A percentile compares a stretch with the other conserved stretches of the same genome.
Conservation (phyloP, 2,113 vertebrate genomes). For the Oncorhynchus mykiss region DNA sequence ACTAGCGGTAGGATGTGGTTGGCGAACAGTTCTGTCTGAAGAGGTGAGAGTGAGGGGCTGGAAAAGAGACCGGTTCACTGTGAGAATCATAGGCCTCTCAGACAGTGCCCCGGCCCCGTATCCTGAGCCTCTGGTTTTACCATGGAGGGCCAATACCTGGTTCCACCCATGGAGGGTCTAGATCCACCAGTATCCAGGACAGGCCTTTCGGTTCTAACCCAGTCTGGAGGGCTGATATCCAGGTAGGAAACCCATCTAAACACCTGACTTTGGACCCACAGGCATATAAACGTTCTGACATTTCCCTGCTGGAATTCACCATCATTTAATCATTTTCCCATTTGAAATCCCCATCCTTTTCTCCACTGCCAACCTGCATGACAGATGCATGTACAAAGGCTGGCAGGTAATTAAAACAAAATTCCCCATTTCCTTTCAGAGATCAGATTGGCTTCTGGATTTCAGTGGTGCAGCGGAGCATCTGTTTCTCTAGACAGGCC, state of each 20-base stretch:
- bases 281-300: background rate
- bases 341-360: background rate
- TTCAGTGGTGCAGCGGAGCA: constrained; percentile 21
- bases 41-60: constrained; percentile 81
- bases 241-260: too few relatives aligned
- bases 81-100: constrained; percentile 93
- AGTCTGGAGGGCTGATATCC: too few relatives aligned
- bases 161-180: background rate
- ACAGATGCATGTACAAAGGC: background rate
- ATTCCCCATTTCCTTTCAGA: background rate
- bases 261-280: background rate
- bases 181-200: background rate
- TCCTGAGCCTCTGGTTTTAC: background rate
- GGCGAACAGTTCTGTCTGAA: constrained; percentile 51
- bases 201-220: too few relatives aligned
- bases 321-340: background rate
- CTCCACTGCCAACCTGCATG: background rate
- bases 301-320: background rate
- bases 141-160: background rate
- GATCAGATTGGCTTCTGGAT: background rate
- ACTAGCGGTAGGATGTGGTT: background rate
- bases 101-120: constrained; percentile 91
- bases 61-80: constrained; percentile 99
- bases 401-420: background rate
- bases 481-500: constrained; percentile 8